Conservation (phyloP, 2,797 vertebrate species). For the Muscicapa comitata region DNA sequence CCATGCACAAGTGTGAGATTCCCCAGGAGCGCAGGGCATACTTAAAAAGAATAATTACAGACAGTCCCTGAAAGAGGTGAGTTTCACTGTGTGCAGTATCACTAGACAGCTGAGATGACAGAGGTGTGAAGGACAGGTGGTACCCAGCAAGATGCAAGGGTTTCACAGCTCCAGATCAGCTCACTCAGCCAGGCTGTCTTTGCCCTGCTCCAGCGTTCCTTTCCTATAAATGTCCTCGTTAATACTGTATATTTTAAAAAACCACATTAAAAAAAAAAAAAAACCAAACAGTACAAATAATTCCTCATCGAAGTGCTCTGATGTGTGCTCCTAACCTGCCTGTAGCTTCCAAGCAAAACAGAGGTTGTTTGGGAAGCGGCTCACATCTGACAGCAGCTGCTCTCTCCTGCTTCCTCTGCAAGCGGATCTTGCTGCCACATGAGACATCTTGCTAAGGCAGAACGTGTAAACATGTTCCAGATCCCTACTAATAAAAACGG, state of each 20-base stretch:
- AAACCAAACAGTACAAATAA: slow-evolving; percentile 53
- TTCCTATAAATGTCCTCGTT: slow-evolving; percentile 42
- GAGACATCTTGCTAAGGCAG: slow-evolving; percentile 34
- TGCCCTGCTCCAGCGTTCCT: not conserved
- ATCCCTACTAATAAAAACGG: not conserved
- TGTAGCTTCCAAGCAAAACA: slow-evolving; percentile 56
- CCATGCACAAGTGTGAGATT: not conserved
- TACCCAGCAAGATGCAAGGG: not conserved
- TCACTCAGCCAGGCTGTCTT: not conserved
- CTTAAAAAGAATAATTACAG: not conserved
- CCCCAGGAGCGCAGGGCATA: rapidly evolving
- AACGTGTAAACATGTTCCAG: not conserved
- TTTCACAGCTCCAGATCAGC: not conserved
- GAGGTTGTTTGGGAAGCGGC: slow-evolving; percentile 43
- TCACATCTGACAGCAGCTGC: slow-evolving; percentile 20
- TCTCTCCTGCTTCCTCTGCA: slow-evolving; percentile 14
- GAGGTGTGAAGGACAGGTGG: not conserved
- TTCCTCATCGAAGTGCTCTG: slow-evolving; percentile 29
- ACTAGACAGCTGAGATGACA: not conserved
- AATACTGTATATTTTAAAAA: slow-evolving; percentile 38
- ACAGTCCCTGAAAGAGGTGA: not conserved
- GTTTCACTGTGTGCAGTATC: not conserved
- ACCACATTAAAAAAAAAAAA: slow-evolving; percentile 16
- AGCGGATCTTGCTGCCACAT: slow-evolving; percentile 23
- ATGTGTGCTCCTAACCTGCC: slow-evolving; percentile 27